A percentile compares a stretch with the other conserved stretches of the same genome.
These are phyloP conservation scores for Columba janthina DNA, from an alignment of 2,113 vertebrate genomes.

Conservation along the genomic window DNA sequence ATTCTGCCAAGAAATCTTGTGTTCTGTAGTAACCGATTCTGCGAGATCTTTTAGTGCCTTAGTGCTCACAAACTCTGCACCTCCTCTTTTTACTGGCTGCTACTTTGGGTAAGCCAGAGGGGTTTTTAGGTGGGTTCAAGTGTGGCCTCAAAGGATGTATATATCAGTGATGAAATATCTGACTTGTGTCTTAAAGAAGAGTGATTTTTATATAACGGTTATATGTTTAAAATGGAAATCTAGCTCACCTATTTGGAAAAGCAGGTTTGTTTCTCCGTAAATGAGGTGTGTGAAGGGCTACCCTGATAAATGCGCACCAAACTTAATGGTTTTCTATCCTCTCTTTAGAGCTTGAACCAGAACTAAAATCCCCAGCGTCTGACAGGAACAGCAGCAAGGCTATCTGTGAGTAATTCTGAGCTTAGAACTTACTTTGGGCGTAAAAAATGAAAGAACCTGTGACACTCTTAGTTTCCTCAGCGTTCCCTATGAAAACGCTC, in stretches of 20 bases:
- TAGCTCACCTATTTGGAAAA: not conserved
- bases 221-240: not conserved
- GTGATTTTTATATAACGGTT: not conserved
- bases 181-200: not conserved
- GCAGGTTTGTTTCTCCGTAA: not conserved
- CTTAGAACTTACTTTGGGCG: not conserved
- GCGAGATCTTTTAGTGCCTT: not conserved
- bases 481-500: not conserved
- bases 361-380: conserved; percentile 79
- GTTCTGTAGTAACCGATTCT: not conserved
- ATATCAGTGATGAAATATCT: not conserved
- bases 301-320: not conserved
- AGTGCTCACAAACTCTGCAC: not conserved
- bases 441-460: not conserved
- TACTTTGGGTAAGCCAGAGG: not conserved
- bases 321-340: conserved; percentile 18
- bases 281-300: not conserved
- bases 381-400: conserved; percentile 84
- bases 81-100: not conserved
- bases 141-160: not conserved
- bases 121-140: not conserved
- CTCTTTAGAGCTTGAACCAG: conserved; percentile 78
- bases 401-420: conserved; percentile 78
- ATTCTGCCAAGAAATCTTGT: not conserved
- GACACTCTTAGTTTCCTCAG: not conserved